These are phyloP conservation scores for Hyperopisus bebe DNA, from an alignment of 2,113 vertebrate genomes.

Conservation along the genomic window DNA sequence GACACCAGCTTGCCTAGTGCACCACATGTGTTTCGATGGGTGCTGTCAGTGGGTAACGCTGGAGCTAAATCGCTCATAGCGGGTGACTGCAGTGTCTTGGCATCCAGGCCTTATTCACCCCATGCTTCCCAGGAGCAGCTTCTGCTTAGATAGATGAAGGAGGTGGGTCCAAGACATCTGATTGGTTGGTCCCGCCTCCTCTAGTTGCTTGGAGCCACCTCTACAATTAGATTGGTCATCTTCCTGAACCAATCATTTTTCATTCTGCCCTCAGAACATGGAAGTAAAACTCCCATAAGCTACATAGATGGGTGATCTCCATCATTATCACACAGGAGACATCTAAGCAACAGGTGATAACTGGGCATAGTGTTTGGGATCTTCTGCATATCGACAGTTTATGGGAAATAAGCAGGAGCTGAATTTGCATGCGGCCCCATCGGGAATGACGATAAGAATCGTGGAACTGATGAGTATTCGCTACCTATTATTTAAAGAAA, in stretches of 20 bases:
- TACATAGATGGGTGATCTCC: not conserved
- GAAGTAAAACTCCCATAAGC: not conserved
- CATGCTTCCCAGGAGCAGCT: not conserved
- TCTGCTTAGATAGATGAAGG: not conserved
- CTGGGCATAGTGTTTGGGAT: not conserved
- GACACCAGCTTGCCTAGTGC: not conserved
- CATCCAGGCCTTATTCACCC: not conserved
- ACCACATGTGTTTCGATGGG: not conserved
- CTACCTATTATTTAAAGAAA: slow-evolving; percentile 5
- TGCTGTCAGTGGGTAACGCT: not conserved
- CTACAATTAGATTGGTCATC: no score
- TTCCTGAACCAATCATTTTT: no score
- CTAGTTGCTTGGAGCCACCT: no score
- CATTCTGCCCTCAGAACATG: no score
- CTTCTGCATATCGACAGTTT: not conserved
- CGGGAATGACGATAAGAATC: not conserved
- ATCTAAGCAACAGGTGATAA: not conserved
- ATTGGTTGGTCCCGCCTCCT: no score
- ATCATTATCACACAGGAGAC: not conserved
- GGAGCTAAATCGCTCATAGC: not conserved
- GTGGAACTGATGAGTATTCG: not conserved
- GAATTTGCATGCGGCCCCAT: not conserved
- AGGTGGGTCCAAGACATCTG: no score
- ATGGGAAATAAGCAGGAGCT: not conserved
- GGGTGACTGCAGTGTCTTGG: not conserved